These are phyloP conservation scores for Solea senegalensis DNA, from an alignment of 2,113 vertebrate genomes.

Conservation along the genomic window DNA sequence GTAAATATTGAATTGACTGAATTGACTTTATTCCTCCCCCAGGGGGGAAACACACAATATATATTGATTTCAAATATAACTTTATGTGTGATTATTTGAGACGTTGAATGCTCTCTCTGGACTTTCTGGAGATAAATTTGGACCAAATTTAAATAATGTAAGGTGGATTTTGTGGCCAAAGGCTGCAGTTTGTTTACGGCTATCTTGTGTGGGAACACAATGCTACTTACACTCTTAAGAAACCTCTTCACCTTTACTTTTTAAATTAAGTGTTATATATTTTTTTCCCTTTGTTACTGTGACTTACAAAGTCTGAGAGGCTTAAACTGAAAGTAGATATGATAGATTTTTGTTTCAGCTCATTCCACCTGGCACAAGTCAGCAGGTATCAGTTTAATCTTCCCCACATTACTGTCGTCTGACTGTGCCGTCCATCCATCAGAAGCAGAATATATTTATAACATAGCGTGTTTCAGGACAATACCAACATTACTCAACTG, in stretches of 20 bases:
- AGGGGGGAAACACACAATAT: too few relatives aligned
- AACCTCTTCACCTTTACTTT: too few relatives aligned
- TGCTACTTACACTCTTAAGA: not conserved
- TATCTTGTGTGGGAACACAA: not conserved
- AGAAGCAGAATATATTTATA: constrained; percentile 41
- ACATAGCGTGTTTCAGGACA: constrained; percentile 32
- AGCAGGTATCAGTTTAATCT: not conserved
- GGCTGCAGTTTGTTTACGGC: constrained; percentile 12
- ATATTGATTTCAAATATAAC: too few relatives aligned
- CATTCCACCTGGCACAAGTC: constrained; percentile 15
- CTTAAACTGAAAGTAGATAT: not conserved
- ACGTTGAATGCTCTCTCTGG: not conserved
- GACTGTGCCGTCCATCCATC: constrained; percentile 25
- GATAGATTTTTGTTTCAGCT: not conserved
- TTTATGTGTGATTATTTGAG: not conserved
- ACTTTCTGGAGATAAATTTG: not conserved
- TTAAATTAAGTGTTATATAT: too few relatives aligned
- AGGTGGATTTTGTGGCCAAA: not conserved
- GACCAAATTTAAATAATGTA: not conserved
- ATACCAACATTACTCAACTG: constrained; percentile 26
- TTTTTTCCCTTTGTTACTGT: not conserved
- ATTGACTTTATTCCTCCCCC: too few relatives aligned
- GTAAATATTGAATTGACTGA: too few relatives aligned
- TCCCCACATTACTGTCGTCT: constrained; percentile 9
- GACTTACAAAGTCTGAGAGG: not conserved